These are phyloP conservation scores for Cetonia aurata DNA, from an alignment of 2,888 invertebrate genomes.

Conservation along the genomic window DNA sequence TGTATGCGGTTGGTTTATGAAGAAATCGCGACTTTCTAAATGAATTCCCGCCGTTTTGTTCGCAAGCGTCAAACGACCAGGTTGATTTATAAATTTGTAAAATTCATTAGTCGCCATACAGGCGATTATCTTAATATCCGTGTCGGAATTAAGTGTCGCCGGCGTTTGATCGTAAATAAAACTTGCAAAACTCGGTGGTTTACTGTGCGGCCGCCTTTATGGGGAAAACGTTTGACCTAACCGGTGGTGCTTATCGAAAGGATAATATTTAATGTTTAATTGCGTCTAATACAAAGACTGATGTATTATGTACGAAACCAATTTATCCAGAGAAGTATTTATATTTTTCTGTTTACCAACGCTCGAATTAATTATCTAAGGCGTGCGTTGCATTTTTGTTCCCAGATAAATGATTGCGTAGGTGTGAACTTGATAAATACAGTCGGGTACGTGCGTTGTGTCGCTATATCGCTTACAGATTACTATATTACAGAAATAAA, in stretches of 20 bases:
- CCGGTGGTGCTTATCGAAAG: background rate
- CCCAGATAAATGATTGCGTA: too few relatives aligned
- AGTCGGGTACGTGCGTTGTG: too few relatives aligned
- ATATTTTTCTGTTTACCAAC: background rate
- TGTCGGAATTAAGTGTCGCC: slow-evolving; percentile 33
- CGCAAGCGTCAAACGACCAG: slow-evolving; percentile 16
- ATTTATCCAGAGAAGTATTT: too few relatives aligned
- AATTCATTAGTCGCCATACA: slow-evolving; percentile 17
- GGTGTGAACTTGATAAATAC: too few relatives aligned
- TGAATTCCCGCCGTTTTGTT: slow-evolving; percentile 1
- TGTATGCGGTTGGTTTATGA: background rate
- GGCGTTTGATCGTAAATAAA: slow-evolving; percentile 30
- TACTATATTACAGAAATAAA: too few relatives aligned
- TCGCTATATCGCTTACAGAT: too few relatives aligned
- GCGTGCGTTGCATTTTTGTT: too few relatives aligned
- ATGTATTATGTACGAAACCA: too few relatives aligned
- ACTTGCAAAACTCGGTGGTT: slow-evolving; percentile 15
- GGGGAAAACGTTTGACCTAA: background rate
- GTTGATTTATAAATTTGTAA: slow-evolving; percentile 32
- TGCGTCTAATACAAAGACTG: background rate
- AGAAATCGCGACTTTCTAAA: slow-evolving; percentile 19
- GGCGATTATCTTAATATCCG: slow-evolving; percentile 27
- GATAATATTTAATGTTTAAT: slow-evolving; percentile 4
- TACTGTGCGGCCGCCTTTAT: background rate
- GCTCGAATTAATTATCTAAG: background rate